Percentiles rank a stretch among this genome's conserved stretches.
Evolutionary conservation across 2,113 vertebrate genomes (phyloP).

Genomic region (Clarias magur): DNA sequence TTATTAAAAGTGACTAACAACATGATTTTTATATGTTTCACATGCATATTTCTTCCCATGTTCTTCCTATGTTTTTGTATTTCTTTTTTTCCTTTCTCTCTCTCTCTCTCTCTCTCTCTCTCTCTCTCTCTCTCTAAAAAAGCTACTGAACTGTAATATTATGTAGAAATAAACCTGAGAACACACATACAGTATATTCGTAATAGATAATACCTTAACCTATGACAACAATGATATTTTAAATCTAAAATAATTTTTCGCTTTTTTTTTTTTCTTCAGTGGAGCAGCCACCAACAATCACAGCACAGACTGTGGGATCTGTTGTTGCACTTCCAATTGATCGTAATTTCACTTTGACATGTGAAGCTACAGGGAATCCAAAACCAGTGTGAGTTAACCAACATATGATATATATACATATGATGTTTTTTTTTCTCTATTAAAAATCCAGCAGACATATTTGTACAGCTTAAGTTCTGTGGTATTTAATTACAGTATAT

Average conservation of each 20-base stretch:
- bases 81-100: too few species aligned
- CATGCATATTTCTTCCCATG: background rate
- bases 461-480: background rate
- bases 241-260: conserved; percentile 25
- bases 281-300: conserved; percentile 87
- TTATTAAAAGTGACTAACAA: background rate
- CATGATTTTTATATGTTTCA: background rate
- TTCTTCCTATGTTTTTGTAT: too few species aligned
- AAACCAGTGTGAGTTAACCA: conserved; percentile 80
- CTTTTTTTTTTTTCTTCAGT: conserved; percentile 73
- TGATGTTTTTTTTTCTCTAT: too few species aligned
- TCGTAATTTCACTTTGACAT: conserved; percentile 78
- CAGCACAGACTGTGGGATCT: conserved; percentile 70
- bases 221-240: conserved; percentile 1
- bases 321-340: conserved; percentile 86
- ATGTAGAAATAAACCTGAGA: background rate
- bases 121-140: background rate
- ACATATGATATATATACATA: background rate
- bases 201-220: background rate
- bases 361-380: conserved; percentile 89
- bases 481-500: background rate
- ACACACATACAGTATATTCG: background rate
- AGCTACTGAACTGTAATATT: background rate
- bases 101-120: background rate
- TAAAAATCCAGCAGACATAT: background rate